Evolutionary conservation across 2,888 invertebrate species (phyloP).

Genomic region (Loripinus fragilis): DNA sequence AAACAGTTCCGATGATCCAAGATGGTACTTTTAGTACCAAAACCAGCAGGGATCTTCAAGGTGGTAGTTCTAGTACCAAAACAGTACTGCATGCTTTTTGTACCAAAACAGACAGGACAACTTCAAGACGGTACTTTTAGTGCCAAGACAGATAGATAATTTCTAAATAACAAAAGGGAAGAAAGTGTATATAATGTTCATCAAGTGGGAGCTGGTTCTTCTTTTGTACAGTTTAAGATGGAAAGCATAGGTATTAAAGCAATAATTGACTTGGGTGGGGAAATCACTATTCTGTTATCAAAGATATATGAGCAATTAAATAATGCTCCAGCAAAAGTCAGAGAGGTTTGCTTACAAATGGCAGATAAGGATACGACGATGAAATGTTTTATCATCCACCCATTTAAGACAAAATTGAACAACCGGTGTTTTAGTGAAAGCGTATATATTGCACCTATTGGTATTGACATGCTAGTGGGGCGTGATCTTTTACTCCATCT

Average conservation of each 20-base stretch:
- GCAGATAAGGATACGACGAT: constrained; percentile 26
- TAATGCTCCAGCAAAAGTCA: constrained; percentile 22
- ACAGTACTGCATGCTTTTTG: too few species aligned
- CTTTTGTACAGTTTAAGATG: too few species aligned
- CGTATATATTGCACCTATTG: constrained; percentile 25
- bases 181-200: background rate
- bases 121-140: background rate
- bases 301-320: constrained; percentile 28
- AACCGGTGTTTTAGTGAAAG: constrained; percentile 13
- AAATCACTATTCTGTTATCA: too few species aligned
- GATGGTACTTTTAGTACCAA: too few species aligned
- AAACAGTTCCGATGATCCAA: too few species aligned
- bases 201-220: too few species aligned
- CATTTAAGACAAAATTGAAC: constrained; percentile 13
- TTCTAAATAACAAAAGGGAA: background rate
- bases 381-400: constrained; percentile 26
- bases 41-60: too few species aligned
- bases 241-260: constrained; percentile 24
- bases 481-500: too few species aligned
- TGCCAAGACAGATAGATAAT: too few species aligned
- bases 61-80: too few species aligned
- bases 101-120: background rate
- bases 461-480: constrained; percentile 33
- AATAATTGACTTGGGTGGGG: too few species aligned
- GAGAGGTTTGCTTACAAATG: constrained; percentile 28